Conservation (phyloP, 1,140 invertebrate genomes). For the Drosophila kepulauana region DNA sequence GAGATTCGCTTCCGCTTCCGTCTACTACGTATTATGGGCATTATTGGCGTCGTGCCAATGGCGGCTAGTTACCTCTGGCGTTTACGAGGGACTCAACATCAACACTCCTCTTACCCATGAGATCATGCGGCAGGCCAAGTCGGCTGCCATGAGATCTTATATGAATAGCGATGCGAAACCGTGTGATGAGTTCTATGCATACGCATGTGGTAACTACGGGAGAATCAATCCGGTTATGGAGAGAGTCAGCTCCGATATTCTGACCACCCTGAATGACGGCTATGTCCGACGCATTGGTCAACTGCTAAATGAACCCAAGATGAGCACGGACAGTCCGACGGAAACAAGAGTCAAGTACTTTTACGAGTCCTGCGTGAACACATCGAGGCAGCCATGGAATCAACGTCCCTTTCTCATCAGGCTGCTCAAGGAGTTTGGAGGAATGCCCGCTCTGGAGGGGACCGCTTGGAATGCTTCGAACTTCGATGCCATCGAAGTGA, state of each 20-base stretch:
- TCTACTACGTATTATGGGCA: constrained; percentile 15
- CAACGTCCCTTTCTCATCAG: constrained; percentile 86
- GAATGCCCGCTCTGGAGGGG: constrained; percentile 90
- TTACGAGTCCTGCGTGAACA: constrained; percentile 76
- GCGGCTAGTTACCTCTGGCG: constrained; percentile 20
- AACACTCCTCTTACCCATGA: constrained; percentile 84
- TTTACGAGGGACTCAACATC: constrained; percentile 56
- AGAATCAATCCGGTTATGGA: constrained; percentile 61
- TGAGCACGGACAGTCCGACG: constrained; percentile 65
- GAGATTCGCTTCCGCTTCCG: constrained; percentile 43
- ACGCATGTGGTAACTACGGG: constrained; percentile 88
- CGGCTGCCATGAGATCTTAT: constrained; percentile 70
- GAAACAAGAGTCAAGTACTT: constrained; percentile 77
- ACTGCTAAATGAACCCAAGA: constrained; percentile 55
- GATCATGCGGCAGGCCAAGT: constrained; percentile 81
- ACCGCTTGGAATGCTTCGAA: constrained; percentile 87
- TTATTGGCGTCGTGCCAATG: constrained; percentile 46
- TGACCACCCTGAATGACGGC: constrained; percentile 78
- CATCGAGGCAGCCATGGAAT: constrained; percentile 85
- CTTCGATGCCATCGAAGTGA: constrained; percentile 89
- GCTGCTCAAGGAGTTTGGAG: constrained; percentile 88
- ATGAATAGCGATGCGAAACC: constrained; percentile 86
- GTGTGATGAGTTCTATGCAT: constrained; percentile 91
- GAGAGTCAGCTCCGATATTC: constrained; percentile 85
- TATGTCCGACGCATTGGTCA: constrained; percentile 57